Conservation (phyloP, 2,888 invertebrate genomes). For the Tricholauxania praeusta region DNA sequence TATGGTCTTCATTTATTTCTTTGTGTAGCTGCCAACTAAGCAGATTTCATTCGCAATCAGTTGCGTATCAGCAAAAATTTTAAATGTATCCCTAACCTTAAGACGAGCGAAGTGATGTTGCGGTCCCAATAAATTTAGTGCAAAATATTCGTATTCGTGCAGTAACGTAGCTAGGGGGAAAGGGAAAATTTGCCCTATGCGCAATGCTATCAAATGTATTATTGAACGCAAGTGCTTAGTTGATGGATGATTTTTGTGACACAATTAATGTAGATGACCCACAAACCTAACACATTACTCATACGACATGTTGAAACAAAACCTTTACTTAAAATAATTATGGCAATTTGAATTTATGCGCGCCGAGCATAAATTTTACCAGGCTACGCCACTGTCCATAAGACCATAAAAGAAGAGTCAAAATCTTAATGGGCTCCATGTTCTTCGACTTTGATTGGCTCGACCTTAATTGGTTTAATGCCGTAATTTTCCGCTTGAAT, state of each 20-base stretch:
- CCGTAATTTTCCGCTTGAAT: constrained; percentile 56
- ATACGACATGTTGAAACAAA: no score
- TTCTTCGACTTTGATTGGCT: constrained; percentile 28
- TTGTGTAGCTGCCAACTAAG: constrained; percentile 22
- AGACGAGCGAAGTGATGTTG: background rate
- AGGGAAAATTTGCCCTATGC: no score
- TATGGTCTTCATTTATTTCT: background rate
- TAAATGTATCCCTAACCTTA: constrained; percentile 16
- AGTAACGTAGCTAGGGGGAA: background rate
- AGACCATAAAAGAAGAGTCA: no score
- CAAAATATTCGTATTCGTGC: background rate
- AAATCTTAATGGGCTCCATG: constrained; percentile 27
- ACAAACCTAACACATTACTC: no score
- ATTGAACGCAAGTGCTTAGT: no score
- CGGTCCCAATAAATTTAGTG: background rate
- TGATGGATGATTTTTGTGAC: no score
- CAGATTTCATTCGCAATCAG: constrained; percentile 19
- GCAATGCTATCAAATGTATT: no score
- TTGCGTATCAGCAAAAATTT: constrained; percentile 21
- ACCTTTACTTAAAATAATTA: no score
- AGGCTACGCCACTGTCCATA: no score
- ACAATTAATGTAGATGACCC: no score
- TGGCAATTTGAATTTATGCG: no score
- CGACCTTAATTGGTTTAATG: constrained; percentile 42
- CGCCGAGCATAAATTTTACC: no score